A percentile compares a stretch with the other conserved stretches of the same genome.
Conservation (phyloP, 2,797 vertebrate species). For the Setipinna tenuifilis region DNA sequence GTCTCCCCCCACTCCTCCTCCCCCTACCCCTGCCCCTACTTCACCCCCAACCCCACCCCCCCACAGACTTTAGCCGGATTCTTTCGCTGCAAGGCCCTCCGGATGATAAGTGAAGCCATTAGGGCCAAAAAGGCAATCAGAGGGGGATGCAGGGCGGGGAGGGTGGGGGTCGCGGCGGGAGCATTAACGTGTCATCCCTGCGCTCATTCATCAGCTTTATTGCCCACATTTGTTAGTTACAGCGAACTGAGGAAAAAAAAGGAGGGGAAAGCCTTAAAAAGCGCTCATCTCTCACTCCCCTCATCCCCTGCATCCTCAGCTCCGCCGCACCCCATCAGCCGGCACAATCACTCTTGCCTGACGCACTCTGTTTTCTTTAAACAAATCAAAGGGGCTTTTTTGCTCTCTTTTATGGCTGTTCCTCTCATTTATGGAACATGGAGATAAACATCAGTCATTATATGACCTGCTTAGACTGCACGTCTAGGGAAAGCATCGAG, state of each 20-base stretch:
- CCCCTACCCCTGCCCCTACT: not conserved
- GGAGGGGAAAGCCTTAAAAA: slow-evolving; percentile 18
- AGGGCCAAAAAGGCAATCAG: slow-evolving; percentile 55
- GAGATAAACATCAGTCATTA: slow-evolving; percentile 39
- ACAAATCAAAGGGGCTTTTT: slow-evolving; percentile 37
- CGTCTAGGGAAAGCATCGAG: slow-evolving; percentile 33
- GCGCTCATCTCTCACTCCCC: slow-evolving; percentile 21
- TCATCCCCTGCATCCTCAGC: slow-evolving; percentile 15
- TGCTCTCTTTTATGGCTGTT: slow-evolving; percentile 11
- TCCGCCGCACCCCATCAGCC: slow-evolving; percentile 28
- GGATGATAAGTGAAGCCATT: slow-evolving; percentile 63
- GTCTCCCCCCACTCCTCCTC: slow-evolving; percentile 50
- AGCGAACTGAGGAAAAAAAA: not conserved
- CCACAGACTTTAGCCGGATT: slow-evolving; percentile 22
- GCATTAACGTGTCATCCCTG: slow-evolving; percentile 46
- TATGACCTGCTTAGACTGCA: slow-evolving; percentile 31
- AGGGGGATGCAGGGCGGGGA: slow-evolving; percentile 40
- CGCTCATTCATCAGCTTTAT: slow-evolving; percentile 52
- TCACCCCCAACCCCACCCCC: not conserved
- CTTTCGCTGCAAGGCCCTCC: slow-evolving; percentile 18
- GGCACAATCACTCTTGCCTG: not conserved
- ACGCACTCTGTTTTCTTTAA: slow-evolving; percentile 31
- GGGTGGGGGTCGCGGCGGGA: slow-evolving; percentile 40
- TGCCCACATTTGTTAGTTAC: slow-evolving; percentile 38
- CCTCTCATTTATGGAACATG: not conserved